phyloP scores from a whole-genome alignment of 2,113 vertebrate species.

The Paralichthys olivaceus region DNA sequence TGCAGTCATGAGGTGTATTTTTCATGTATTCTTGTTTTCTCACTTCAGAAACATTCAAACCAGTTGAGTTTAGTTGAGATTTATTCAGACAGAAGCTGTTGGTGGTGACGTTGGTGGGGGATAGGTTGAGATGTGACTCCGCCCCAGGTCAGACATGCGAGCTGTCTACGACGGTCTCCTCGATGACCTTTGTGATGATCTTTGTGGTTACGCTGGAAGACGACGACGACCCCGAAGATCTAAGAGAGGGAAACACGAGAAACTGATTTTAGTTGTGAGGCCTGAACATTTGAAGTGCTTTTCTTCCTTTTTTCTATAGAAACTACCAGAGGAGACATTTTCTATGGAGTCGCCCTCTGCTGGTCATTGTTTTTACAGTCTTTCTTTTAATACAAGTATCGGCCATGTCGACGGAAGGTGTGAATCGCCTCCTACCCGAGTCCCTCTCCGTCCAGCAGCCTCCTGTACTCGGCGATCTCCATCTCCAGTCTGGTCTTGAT shows the following conservation, averaged over 20 bases:
- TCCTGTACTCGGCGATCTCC: conserved; percentile 87
- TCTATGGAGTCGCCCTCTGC: too few species aligned
- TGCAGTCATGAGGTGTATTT: too few species aligned
- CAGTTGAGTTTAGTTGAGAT: neutral
- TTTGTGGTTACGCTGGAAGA: conserved; percentile 41
- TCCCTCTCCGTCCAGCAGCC: conserved; percentile 77
- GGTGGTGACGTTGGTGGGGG: neutral
- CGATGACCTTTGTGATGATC: conserved; percentile 59
- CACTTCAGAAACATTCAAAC: conserved; percentile 9
- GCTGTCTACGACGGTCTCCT: conserved; percentile 35
- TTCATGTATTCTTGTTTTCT: too few species aligned
- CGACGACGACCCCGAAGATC: neutral
- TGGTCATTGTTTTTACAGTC: neutral
- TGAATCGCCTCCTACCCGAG: neutral
- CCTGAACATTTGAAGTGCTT: neutral
- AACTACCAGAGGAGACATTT: too few species aligned
- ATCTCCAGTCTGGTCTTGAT: conserved; percentile 87
- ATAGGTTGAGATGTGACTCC: conserved; percentile 18
- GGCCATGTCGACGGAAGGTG: too few species aligned
- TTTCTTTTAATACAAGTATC: too few species aligned
- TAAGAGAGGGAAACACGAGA: neutral
- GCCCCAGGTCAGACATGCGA: conserved; percentile 9
- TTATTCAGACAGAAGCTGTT: conserved; percentile 34
- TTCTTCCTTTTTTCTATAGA: too few species aligned
- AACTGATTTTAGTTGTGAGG: neutral